Evolutionary conservation across 2,797 vertebrate species (phyloP).

Genomic region (Enteromius treurensis): DNA sequence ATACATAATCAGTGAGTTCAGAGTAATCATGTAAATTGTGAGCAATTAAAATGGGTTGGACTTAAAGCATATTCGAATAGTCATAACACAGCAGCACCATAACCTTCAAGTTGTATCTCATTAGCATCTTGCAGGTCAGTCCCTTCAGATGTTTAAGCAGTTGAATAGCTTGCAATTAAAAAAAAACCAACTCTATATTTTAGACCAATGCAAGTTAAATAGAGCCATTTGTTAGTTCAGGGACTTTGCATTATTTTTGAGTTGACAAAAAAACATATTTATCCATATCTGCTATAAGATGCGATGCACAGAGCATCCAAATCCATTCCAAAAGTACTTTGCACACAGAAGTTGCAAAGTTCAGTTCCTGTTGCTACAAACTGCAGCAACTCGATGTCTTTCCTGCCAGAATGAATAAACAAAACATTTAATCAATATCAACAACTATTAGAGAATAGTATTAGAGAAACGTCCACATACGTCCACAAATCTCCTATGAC

Average conservation of each 20-base stretch:
- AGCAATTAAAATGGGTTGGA: conserved; percentile 43
- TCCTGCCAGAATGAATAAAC: background rate
- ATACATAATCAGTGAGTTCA: conserved; percentile 60
- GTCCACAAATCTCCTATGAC: background rate
- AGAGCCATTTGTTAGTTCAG: background rate
- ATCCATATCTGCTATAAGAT: background rate
- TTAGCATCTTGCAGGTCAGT: conserved; percentile 38
- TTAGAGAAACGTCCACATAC: background rate
- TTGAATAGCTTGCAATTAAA: conserved; percentile 18
- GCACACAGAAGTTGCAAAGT: background rate
- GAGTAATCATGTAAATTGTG: conserved; percentile 62
- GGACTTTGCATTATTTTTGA: background rate
- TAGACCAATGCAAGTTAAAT: background rate
- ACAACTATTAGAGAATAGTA: background rate
- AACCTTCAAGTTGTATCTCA: conserved; percentile 31
- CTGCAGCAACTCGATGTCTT: background rate
- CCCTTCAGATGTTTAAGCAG: conserved; percentile 21
- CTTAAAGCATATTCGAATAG: conserved; percentile 35
- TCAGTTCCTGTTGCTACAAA: background rate
- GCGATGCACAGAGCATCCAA: background rate
- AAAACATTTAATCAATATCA: background rate
- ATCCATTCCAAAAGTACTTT: background rate
- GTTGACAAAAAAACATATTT: background rate
- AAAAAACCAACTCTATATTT: background rate
- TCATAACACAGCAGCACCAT: background rate